Evolutionary conservation across 2,797 vertebrate genomes (phyloP), one percentile per base, ranked within the genome.

Genomic region (Danionella dracula): DNA sequence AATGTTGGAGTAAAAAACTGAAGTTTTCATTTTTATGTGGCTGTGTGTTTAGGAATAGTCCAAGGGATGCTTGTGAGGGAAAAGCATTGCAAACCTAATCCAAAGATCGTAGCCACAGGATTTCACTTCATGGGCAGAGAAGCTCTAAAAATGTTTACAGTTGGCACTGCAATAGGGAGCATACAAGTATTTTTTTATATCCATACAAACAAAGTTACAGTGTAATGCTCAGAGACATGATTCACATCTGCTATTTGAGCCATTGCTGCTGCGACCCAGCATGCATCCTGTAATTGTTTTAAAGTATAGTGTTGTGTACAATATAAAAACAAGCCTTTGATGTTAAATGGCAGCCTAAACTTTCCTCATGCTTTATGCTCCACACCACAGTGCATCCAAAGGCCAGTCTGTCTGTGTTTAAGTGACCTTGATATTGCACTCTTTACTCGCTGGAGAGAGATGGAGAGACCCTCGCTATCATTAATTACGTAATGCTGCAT

Each of bases 401-500:
- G 46, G 5, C n/a, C 16, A 51, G 50, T 19, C 37, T 60, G 41
- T 45, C 20, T 31, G 23, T 12, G 2, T 37, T 62, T 60, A 15
- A 32, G n/a, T 57, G 15, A 19, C 41, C 45, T 64, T 41, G 44
- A 49, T 42, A 49, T 41, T 46, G 41, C 16, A 45, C 20, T 40
- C 40, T 62, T 29, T 38, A 32, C 45, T 61, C 44, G 38, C n/a
- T 9, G 38, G 59, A 62, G 13, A 29, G 17, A 46, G 77, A 57
- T 70, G 34, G 48, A 71, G 71, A 76, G 64, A 63, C 51, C 60
- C 67, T 72, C 37, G 51, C 37, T n/a, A n/a, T n/a, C n/a, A 40
- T 48, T 46, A 27, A 62, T 80, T 81, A 72, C 68, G 66, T 68
- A 75, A 77, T 55, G 19, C 59, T 71, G 60, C 13, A 17, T 29